Evolutionary conservation across 2,888 invertebrate genomes (phyloP).

Genomic region (Orthosia cruda): DNA sequence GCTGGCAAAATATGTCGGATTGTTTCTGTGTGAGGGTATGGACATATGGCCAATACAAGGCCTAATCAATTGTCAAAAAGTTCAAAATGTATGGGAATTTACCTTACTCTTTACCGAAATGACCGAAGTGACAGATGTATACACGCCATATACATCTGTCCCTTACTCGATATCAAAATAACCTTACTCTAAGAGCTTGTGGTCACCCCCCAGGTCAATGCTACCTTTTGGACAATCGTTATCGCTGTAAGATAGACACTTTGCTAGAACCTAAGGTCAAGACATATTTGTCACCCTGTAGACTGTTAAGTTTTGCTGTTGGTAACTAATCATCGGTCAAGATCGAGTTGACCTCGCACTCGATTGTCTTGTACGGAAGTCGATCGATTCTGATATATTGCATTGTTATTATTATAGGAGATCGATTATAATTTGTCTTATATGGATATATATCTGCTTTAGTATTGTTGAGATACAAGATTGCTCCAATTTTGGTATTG

Average conservation of each 20-base stretch:
- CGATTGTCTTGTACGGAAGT: constrained; percentile 57
- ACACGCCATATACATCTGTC: no score
- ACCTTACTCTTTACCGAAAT: no score
- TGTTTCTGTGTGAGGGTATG: neutral
- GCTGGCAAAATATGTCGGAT: neutral
- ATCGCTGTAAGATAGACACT: no score
- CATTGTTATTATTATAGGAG: constrained; percentile 45
- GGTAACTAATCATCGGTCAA: constrained; percentile 47
- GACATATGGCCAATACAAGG: no score
- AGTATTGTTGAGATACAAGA: neutral
- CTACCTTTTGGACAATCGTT: no score
- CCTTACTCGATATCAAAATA: no score
- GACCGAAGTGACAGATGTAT: no score
- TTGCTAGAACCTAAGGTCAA: neutral
- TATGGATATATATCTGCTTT: neutral
- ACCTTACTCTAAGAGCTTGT: no score
- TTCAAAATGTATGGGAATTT: no score
- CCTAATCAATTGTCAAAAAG: no score
- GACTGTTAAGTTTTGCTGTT: constrained; percentile 16
- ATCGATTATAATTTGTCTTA: constrained; percentile 14
- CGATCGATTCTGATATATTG: constrained; percentile 36
- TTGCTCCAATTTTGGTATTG: neutral
- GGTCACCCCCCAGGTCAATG: no score
- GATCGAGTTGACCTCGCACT: constrained; percentile 45
- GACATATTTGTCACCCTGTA: neutral